A percentile compares a stretch with the other conserved stretches of the same genome.
phyloP scores from a whole-genome alignment of 2,888 invertebrate species.

The Loripinus fragilis region DNA sequence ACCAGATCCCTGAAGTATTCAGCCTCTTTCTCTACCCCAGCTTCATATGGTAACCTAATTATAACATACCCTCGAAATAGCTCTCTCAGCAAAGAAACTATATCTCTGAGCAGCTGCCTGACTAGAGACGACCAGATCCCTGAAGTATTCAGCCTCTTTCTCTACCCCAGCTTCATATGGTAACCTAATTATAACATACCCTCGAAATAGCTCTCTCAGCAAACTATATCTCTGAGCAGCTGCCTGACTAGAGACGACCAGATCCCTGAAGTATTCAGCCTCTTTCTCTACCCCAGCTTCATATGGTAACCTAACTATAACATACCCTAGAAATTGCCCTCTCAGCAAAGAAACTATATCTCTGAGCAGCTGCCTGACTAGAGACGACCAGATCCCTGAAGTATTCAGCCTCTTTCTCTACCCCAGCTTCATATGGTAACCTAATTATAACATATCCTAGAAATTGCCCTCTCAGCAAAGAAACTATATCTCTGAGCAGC shows the following conservation, averaged over 20 bases:
- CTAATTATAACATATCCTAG: conserved; percentile 67
- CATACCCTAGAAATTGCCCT: conserved; percentile 75
- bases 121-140: conserved; percentile 66
- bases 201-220: conserved; percentile 75
- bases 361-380: conserved; percentile 76
- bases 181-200: conserved; percentile 65
- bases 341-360: conserved; percentile 80
- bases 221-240: conserved; percentile 79
- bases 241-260: conserved; percentile 74
- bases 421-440: conserved; percentile 73
- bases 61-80: conserved; percentile 71
- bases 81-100: conserved; percentile 78
- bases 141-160: conserved; percentile 64
- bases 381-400: conserved; percentile 68
- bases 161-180: conserved; percentile 73
- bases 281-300: conserved; percentile 71
- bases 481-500: conserved; percentile 79
- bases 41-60: conserved; percentile 68
- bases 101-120: conserved; percentile 80
- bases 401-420: conserved; percentile 64
- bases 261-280: conserved; percentile 56
- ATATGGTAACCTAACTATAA: conserved; percentile 63
- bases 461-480: conserved; percentile 76
- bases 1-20: conserved; percentile 64
- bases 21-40: conserved; percentile 68